Base-by-base conservation (phyloP, 2,113 vertebrate species). In the Phasianus colchicus region DNA sequence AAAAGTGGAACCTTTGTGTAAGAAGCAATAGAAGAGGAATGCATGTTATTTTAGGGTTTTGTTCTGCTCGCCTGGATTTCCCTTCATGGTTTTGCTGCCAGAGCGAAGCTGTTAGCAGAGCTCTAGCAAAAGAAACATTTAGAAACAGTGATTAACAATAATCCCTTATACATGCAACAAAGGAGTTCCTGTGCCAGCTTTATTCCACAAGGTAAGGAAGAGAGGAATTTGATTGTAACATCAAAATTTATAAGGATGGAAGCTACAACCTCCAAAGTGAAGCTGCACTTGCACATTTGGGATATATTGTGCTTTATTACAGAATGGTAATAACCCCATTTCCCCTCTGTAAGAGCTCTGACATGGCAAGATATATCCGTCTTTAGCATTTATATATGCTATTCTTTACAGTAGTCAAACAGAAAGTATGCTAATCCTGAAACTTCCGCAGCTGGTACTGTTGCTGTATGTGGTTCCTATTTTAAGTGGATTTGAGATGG, bases 11-110 rank as follows among this genome's bases (percentile, higher is more conserved):
- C 61, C 21, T 91, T 90, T 91, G 71, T 55, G 50, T 77, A 66
- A 94, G 72, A 77, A 88, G 92, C 85, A 83, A 42, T 50, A 65
- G 34, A 22, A 78, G 80, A 92, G 65, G 90, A 92, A 86, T 81
- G 90, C 0, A 0, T 81, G 83, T 77, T 83, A 80, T 93, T 90
- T 71, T 30, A 77, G 52, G 25, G 42, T 71, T 90, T 93, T 6
- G 6, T 81, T 90, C 90, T 79, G 21, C 34, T 73, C 63, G 58
- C 42, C 36, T 85, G 67, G 40, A 34, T 91, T 92, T 85, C 79
- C 58, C 71, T 80, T 80, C 32, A 4, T 0, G 1, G 58, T 70
- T 85, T 80, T 70, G 30, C 85, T 89, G 67, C 83, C 67, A 83
- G 71, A 61, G 48, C n/a, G 69, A 40, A 79, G 70, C 36, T 93